Conservation (phyloP, 2,113 vertebrate genomes). For the Aepyceros melampus region DNA sequence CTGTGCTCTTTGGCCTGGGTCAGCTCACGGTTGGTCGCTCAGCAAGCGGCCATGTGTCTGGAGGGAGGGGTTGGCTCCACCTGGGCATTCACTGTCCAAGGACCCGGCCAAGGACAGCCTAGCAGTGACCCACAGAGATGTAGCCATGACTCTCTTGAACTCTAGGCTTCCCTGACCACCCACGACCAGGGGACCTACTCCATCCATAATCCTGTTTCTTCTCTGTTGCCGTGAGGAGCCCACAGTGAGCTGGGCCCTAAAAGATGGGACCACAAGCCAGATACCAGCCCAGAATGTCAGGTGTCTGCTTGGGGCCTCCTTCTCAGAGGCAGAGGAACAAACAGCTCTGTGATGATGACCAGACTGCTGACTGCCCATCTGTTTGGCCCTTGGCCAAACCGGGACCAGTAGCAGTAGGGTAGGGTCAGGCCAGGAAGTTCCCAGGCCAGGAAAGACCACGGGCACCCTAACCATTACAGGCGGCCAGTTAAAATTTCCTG, state of each 20-base stretch:
- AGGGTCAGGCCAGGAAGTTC: background rate
- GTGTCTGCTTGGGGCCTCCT: background rate
- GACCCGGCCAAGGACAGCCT: background rate
- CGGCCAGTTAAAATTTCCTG: background rate
- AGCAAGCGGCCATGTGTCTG: accelerated
- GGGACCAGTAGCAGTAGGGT: background rate
- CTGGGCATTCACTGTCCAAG: accelerated
- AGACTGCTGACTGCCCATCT: background rate
- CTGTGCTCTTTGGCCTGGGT: accelerated
- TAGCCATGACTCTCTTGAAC: accelerated
- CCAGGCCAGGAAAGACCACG: background rate
- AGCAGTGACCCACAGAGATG: background rate
- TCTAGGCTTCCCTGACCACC: background rate
- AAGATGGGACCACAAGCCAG: accelerated
- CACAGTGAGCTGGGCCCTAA: accelerated
- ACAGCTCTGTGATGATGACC: background rate
- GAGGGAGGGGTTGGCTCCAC: too few species aligned
- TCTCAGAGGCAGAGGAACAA: background rate
- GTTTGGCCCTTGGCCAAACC: background rate
- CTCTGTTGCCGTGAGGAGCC: accelerated
- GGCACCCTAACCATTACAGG: background rate
- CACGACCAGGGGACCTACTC: background rate
- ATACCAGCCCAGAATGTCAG: background rate
- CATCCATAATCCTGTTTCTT: accelerated
- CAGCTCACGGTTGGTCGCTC: accelerated